Conservation (phyloP, 2,888 invertebrate species). For the Sphinx pinastri region DNA sequence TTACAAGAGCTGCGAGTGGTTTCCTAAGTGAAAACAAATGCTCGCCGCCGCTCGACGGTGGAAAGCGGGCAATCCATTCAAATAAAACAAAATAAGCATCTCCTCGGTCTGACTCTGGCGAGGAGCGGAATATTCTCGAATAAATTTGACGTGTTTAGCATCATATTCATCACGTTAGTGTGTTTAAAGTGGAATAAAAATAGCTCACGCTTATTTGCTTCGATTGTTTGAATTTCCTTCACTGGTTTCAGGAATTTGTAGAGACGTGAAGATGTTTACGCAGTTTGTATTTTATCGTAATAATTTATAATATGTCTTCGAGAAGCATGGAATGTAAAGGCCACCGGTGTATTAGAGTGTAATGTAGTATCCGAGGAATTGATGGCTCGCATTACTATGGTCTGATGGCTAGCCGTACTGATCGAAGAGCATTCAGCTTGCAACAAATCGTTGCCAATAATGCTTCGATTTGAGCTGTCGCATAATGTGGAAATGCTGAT, state of each 20-base stretch:
- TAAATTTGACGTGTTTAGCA: conserved; percentile 30
- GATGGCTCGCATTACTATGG: background rate
- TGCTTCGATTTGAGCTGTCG: no score
- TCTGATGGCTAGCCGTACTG: background rate
- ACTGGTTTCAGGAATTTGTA: background rate
- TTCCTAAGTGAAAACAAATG: conserved; percentile 69
- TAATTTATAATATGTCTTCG: background rate
- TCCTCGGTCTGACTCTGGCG: conserved; percentile 16
- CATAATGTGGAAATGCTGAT: no score
- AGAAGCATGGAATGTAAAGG: no score
- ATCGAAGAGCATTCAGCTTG: background rate
- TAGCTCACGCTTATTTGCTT: background rate
- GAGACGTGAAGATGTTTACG: background rate
- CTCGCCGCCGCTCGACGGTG: conserved; percentile 50
- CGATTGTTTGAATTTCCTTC: background rate
- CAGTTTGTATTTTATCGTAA: background rate
- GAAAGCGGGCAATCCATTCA: conserved; percentile 59
- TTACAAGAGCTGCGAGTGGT: conserved; percentile 47
- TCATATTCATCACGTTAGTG: conserved; percentile 19
- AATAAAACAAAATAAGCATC: conserved; percentile 42
- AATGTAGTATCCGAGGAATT: background rate
- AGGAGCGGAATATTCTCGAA: conserved; percentile 30
- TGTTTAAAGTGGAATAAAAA: conserved; percentile 17
- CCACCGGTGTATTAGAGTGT: background rate
- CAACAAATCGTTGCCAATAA: background rate